Conservation (phyloP, 1,140 invertebrate genomes). For the Cyclina sinensis region DNA sequence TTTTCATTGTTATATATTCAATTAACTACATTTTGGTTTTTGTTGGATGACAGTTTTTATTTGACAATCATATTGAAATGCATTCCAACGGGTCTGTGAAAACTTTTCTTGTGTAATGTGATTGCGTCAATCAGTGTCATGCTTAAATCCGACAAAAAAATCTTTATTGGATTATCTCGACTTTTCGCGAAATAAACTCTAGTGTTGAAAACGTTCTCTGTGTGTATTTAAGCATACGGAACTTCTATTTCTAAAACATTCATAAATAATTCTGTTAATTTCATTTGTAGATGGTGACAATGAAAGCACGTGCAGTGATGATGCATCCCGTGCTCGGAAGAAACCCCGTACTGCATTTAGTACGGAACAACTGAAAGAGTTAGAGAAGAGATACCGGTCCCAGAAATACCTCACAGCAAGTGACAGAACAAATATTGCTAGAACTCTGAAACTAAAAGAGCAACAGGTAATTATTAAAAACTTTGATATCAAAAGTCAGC, state of each 20-base stretch:
- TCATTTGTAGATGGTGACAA: slow-evolving; percentile 72
- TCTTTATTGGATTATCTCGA: too few relatives aligned
- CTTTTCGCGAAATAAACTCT: too few relatives aligned
- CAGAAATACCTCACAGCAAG: slow-evolving; percentile 98
- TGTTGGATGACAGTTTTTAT: not conserved
- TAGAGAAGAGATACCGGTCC: slow-evolving; percentile 98
- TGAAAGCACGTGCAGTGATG: slow-evolving; percentile 53
- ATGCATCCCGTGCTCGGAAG: slow-evolving; percentile 91
- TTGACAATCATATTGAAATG: not conserved
- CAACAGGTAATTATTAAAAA: slow-evolving; percentile 80
- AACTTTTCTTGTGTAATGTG: not conserved
- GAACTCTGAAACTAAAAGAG: slow-evolving; percentile 96
- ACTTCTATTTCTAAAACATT: not conserved
- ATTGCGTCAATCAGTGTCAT: not conserved
- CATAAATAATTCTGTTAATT: not conserved
- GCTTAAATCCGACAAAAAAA: too few relatives aligned
- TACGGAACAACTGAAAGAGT: slow-evolving; percentile 98
- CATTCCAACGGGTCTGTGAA: not conserved
- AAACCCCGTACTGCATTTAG: slow-evolving; percentile 99
- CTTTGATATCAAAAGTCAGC: too few relatives aligned
- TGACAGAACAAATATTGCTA: slow-evolving; percentile 97
- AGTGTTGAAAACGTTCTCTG: too few relatives aligned
- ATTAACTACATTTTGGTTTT: not conserved
- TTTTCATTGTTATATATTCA: too few relatives aligned
- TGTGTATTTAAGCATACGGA: too few relatives aligned